Evolutionary conservation across 2,888 invertebrate species (phyloP), one percentile per base, ranked within the genome.

Genomic region (Scaptomyza parva): DNA sequence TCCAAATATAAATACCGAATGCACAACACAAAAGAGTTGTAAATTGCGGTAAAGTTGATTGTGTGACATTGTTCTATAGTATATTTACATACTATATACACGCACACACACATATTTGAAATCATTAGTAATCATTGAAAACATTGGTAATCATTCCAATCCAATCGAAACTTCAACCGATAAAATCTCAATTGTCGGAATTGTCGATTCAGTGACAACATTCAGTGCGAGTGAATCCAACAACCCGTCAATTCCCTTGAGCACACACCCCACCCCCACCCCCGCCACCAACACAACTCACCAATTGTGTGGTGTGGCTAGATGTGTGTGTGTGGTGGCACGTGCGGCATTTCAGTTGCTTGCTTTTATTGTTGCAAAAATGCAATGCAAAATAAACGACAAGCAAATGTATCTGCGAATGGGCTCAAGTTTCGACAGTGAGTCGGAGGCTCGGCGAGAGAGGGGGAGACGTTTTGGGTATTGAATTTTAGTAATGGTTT

Each of bases 181-280:
- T 64, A 61, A 67, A 78, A 71, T 67, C 52, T 51, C 74, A 72
- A 77, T 77, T 73, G 65, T 35, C 61, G 45, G 62, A 71, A 78
- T 82, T 83, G 76, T 66, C 67, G 55, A 70, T 67, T 76, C 67
- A 60, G 61, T 44, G 58, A 57, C 74, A 61, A 50, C 57, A n/a
- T n/a, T n/a, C n/a, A n/a, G n/a, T 53, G 65, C 17, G 28, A 17
- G 30, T 28, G 33, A 6, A 17, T 28, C 17, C n/a, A 41, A 14
- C n/a, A 41, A 14, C 41, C 22, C 47, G 18, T 11, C 41, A 54
- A 44, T 7, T 43, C 14, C 14, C 22, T 22, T 35, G 30, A 14
- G 20, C 37, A 43, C 8, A 12, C n/a, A n/a, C 50, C 11, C n/a
- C n/a, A n/a, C n/a, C n/a, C n/a, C n/a, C n/a, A n/a, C n/a, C n/a